Evolutionary conservation across 2,797 vertebrate genomes (phyloP).

Genomic region (Atherinosoma microstoma): DNA sequence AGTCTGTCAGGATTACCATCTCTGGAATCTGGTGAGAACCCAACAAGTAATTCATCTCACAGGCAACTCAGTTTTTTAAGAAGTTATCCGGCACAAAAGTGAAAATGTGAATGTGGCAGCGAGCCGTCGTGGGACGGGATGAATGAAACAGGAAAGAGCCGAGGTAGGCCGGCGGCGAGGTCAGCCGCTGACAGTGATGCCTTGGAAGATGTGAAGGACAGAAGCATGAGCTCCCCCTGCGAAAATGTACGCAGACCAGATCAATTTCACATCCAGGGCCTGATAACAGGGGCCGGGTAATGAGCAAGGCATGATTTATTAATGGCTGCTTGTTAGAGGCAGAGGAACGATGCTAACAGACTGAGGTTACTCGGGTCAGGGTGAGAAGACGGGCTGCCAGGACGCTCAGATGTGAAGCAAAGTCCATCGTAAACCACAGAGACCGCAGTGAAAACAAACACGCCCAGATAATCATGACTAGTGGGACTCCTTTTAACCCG

Average conservation of each 20-base stretch:
- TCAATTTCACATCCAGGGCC: constrained; percentile 71
- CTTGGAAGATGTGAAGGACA: constrained; percentile 50
- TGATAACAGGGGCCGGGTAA: constrained; percentile 74
- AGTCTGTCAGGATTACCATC: not conserved
- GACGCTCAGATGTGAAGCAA: constrained; percentile 48
- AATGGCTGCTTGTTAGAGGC: constrained; percentile 72
- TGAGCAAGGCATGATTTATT: constrained; percentile 80
- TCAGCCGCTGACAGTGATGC: constrained; percentile 32
- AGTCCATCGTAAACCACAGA: constrained; percentile 49
- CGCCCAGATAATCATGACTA: constrained; percentile 61
- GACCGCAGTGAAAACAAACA: constrained; percentile 63
- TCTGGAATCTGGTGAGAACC: not conserved
- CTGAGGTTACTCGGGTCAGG: constrained; percentile 59
- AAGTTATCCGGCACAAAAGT: constrained; percentile 11
- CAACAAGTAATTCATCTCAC: no score
- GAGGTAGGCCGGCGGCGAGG: constrained; percentile 13
- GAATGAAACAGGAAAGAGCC: constrained; percentile 14
- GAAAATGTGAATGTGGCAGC: not conserved
- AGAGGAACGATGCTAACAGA: constrained; percentile 52
- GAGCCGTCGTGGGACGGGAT: constrained; percentile 4
- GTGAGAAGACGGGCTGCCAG: constrained; percentile 43
- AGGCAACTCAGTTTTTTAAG: not conserved
- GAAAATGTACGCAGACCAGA: constrained; percentile 56
- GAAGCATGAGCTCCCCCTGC: constrained; percentile 27
- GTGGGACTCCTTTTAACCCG: constrained; percentile 54